Evolutionary conservation across 2,888 invertebrate genomes (phyloP).

Genomic region (Chaetoderma sp.): DNA sequence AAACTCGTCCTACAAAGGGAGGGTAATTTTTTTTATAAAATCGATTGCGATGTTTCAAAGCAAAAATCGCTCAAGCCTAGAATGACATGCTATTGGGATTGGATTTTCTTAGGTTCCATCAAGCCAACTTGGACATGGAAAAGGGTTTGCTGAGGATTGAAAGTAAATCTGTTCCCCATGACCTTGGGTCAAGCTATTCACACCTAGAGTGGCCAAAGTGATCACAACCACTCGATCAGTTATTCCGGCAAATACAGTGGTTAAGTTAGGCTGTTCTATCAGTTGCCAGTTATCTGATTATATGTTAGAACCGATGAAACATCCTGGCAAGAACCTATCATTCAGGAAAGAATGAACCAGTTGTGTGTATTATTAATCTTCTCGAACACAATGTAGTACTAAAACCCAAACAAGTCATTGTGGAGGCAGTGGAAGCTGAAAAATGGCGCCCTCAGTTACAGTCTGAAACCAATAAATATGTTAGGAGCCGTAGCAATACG

Average conservation of each 20-base stretch:
- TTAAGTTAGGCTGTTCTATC: constrained; percentile 8
- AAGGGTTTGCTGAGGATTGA: neutral
- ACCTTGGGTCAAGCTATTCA: neutral
- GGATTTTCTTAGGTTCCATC: constrained; percentile 16
- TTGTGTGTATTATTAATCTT: constrained; percentile 15
- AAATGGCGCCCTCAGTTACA: neutral
- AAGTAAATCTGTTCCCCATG: neutral
- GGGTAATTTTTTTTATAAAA: too few relatives aligned
- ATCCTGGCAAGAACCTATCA: constrained; percentile 14
- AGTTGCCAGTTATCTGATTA: constrained; percentile 8
- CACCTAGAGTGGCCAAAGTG: constrained; percentile 19
- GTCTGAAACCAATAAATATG: too few relatives aligned
- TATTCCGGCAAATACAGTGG: constrained; percentile 24
- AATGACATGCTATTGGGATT: constrained; percentile 32
- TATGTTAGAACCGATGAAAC: constrained; percentile 17
- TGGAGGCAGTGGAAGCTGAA: constrained; percentile 5
- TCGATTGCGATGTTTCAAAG: too few relatives aligned
- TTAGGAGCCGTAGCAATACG: too few relatives aligned
- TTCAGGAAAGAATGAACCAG: constrained; percentile 2
- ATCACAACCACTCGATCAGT: neutral
- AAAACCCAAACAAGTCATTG: constrained; percentile 11
- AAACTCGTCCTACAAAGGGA: too few relatives aligned
- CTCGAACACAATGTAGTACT: constrained; percentile 8
- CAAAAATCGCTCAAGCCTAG: too few relatives aligned
- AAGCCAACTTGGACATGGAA: constrained; percentile 8